Base-by-base conservation (phyloP, 2,888 invertebrate species). In the Brenthis hecate region DNA sequence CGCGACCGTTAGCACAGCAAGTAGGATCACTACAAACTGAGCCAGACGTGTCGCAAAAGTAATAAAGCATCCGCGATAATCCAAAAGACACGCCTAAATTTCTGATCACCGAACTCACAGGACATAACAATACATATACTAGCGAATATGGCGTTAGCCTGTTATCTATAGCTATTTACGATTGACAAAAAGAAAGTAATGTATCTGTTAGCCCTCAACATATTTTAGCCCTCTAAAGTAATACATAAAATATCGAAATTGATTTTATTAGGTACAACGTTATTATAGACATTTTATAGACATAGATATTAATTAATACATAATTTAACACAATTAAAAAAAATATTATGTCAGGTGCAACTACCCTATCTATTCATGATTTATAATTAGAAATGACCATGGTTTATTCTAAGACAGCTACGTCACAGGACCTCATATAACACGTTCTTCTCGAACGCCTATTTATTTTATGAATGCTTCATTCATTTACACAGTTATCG, bases 401-500 rank as follows among this genome's bases (percentile, higher is more conserved):
- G 87, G 85, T 87, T 87, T 91, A 90, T 90, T 90, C 86, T 86
- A 82, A 87, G 87, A 87, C 85, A 81, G 81, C 82, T 79, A 81
- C 82, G 86, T 87, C 89, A 87, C 87, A 86, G 85, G 85, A 86
- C 83, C 82, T 79, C 78, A 74, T 78, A 77, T 74, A 78, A 68
- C 55, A 68, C 64, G 61, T 50, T 64, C 64, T 69, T 62, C 70
- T 55, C 28, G 71, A 66, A 70, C 72, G 55, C 66, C 65, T 58
- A 64, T 61, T 71, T 56, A 69, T 68, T 58, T 67, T 58, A 65
- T 63, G 66, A 68, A 66, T 66, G 61, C 53, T 48, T 58, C 54
- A 60, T 43, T 55, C 55, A 62, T 23, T 23, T 23, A 32, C 53
- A 2, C 28, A 50, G 14, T 60, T 55, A 56, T 58, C n/a, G 50